Base-by-base conservation (phyloP, 2,888 invertebrate genomes). In the Drosophila suboccidentalis region DNA sequence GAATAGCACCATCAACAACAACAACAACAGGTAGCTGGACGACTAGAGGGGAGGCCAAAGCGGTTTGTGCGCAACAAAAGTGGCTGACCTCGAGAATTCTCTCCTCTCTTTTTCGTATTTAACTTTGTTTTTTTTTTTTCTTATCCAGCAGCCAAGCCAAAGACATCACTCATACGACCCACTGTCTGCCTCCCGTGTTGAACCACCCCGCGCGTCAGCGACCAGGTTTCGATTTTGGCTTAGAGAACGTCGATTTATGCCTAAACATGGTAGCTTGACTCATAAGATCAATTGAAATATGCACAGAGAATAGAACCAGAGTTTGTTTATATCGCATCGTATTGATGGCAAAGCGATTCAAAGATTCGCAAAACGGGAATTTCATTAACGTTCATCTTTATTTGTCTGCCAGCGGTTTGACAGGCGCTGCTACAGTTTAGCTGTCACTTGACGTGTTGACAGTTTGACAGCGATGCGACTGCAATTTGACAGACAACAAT, bases 41-140 rank as follows among this genome's bases (percentile, higher is more conserved):
- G 50, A 61, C 6, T 43, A 53, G 65, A 39, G 60, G 64, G 67
- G 62, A 50, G 54, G 38, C 22, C 15, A 43, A 54, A 69, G 67
- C 43, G 49, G 53, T 61, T 61, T 29, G 38, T 63, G 61, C 61
- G 72, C 69, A 55, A 71, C 75, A 71, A 77, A 84, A 85, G 84
- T 82, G 77, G 88, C 82, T 82, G 88, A 88, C 84, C 88, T 85
- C 88, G 84, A 88, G 82, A 75, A 76, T 81, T 75, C 70, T 75
- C 69, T 60, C 51, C 57, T 58, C 71, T 55, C 60, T 44, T 54
- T 51, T 46, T 32, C 44, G 44, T 15, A 38, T 54, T 49, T 46
- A 53, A 26, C 17, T 59, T n/a, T 44, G 41, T 43, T 49, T 61
- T 54, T 57, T 38, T 34, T 6, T 26, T 32, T 46, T 60, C 34